Evolutionary conservation across 2,113 vertebrate genomes (phyloP).

Genomic region (Equus quagga): DNA sequence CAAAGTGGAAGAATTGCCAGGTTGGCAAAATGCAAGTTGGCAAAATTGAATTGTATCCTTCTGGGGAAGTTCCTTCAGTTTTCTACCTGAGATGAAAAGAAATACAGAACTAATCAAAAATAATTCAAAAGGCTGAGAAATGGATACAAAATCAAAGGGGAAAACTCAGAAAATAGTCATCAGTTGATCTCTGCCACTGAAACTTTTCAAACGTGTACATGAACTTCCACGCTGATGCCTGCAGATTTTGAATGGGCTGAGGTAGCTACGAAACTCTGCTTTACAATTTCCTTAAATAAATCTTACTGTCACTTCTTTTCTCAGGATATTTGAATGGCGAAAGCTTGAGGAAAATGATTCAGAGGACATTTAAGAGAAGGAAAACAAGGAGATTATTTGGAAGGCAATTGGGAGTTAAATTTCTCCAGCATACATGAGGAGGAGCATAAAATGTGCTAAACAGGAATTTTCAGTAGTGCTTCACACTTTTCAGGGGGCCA

Average conservation of each 20-base stretch:
- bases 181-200: not conserved
- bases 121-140: constrained; percentile 40
- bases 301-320: not conserved
- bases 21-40: constrained; percentile 68
- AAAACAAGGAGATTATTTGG: not conserved
- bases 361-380: not conserved
- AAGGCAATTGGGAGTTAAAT: not conserved
- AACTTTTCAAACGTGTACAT: not conserved
- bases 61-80: constrained; percentile 51
- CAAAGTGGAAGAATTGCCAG: constrained; percentile 31
- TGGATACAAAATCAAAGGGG: constrained; percentile 44
- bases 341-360: not conserved
- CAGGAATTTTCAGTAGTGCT: not conserved
- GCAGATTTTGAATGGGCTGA: not conserved
- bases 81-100: constrained; percentile 66
- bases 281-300: not conserved
- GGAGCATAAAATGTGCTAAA: not conserved
- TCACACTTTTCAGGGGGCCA: not conserved
- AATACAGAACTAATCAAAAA: constrained; percentile 20
- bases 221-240: not conserved
- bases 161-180: constrained; percentile 47
- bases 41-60: constrained; percentile 55
- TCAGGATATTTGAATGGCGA: not conserved
- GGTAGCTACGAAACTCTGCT: not conserved
- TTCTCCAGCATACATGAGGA: not conserved